Conservation (phyloP, 2,888 invertebrate species). For the Laspeyria flexula region DNA sequence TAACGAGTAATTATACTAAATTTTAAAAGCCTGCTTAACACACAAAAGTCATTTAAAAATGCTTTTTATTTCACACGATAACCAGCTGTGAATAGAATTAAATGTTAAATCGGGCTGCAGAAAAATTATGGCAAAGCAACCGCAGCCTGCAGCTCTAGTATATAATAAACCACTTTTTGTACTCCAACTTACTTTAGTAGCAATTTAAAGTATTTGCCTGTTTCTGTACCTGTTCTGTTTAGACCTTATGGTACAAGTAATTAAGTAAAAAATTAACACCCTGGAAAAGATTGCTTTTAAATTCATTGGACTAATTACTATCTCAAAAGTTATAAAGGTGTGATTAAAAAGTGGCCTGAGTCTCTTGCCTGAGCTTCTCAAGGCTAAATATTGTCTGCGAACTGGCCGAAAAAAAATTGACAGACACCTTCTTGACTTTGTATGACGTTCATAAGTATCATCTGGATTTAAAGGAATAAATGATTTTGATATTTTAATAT, state of each 20-base stretch:
- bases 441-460: too few relatives aligned
- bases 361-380: too few relatives aligned
- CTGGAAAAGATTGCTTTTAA: too few relatives aligned
- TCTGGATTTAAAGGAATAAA: too few relatives aligned
- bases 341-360: too few relatives aligned
- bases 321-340: too few relatives aligned
- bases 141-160: slow-evolving; percentile 32
- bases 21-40: slow-evolving; percentile 43
- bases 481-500: too few relatives aligned
- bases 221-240: slow-evolving; percentile 8
- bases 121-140: slow-evolving; percentile 51
- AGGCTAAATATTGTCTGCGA: too few relatives aligned
- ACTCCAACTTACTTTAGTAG: slow-evolving; percentile 29
- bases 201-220: slow-evolving; percentile 27
- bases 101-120: slow-evolving; percentile 40
- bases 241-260: not conserved
- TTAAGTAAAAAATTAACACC: too few relatives aligned
- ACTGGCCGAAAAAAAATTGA: too few relatives aligned
- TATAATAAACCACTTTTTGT: slow-evolving; percentile 56
- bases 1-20: slow-evolving; percentile 30
- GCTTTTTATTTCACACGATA: slow-evolving; percentile 51
- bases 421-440: too few relatives aligned
- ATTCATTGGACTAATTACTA: too few relatives aligned
- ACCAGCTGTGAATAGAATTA: slow-evolving; percentile 50
- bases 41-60: slow-evolving; percentile 48